Evolutionary conservation across 2,797 vertebrate genomes (phyloP), one percentile per base, ranked within the genome.

Genomic region (Syndactyla subalaris): DNA sequence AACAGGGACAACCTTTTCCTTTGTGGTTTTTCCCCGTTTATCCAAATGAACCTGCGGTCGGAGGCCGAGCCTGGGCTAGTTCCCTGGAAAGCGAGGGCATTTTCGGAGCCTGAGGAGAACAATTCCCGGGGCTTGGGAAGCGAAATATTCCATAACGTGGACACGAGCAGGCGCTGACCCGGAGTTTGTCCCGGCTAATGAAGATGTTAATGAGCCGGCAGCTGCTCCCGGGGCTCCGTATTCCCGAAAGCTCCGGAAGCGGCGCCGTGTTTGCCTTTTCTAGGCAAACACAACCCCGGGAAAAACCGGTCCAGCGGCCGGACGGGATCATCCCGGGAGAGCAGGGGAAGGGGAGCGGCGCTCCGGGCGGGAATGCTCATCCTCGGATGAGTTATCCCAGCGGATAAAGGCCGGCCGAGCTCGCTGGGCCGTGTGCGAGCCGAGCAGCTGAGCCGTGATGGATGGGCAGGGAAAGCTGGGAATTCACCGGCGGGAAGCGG

Each of bases 241-340:
- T 41, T 49, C 55, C 87, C 58, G 7, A 55, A n/a, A 75, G 36
- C 63, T 34, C 41, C 13, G 34, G 46, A 86, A 87, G 57, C 58
- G 7, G 58, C 21, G 57, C 78, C 6, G 46, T 94, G 95, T 96
- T 97, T 97, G 95, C 51, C 41, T 95, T 96, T 36, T 15, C 90
- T 95, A 59, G 45, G 94, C 85, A 97, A 95, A 97, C 92, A 96
- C 30, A 0, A 8, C 3, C 1, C 2, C 14, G 67, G 73, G 61
- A 30, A 70, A 65, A 96, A 95, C 92, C 27, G 20, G 83, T 78
- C 76, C 9, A 65, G 91, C 23, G 6, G 65, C 80, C 12, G 38
- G 65, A 78, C 8, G 24, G 78, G 71, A 73, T 18, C 59, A 14
- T 29, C 58, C 27, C 43, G 10, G 49, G 46, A 46, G 46, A 23